phyloP scores from a whole-genome alignment of 2,888 invertebrate genomes.

The Mactromeris polynyma region DNA sequence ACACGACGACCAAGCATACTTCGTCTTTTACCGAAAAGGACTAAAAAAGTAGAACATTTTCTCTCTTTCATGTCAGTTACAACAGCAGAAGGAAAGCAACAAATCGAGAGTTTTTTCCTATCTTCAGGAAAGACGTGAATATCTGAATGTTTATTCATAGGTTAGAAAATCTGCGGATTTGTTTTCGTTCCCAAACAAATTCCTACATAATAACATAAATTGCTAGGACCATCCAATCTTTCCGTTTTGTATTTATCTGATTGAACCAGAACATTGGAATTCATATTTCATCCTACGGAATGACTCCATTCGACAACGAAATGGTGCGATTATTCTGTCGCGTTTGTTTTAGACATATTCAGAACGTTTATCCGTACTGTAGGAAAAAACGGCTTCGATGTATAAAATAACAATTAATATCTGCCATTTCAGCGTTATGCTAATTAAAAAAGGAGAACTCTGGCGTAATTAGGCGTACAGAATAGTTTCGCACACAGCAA shows the following conservation, averaged over 20 bases:
- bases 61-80: not conserved
- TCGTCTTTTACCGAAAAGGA: not conserved
- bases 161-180: conserved; percentile 52
- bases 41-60: not conserved
- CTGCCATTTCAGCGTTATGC: not conserved
- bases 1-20: not conserved
- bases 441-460: not conserved
- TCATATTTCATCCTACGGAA: not conserved
- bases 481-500: not conserved
- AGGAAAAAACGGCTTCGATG: not conserved
- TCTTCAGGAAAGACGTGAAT: conserved; percentile 39
- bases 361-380: not conserved
- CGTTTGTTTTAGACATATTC: not conserved
- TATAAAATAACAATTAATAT: not conserved
- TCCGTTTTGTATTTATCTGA: not conserved
- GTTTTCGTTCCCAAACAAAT: conserved; percentile 47
- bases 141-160: conserved; percentile 61
- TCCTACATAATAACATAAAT: conserved; percentile 51
- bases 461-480: not conserved
- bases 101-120: not conserved
- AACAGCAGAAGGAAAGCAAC: not conserved
- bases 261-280: not conserved
- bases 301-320: not conserved
- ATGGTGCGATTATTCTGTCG: not conserved
- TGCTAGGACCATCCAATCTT: not conserved